phyloP scores from a whole-genome alignment of 2,888 invertebrate genomes.

The Torymus texanus region DNA sequence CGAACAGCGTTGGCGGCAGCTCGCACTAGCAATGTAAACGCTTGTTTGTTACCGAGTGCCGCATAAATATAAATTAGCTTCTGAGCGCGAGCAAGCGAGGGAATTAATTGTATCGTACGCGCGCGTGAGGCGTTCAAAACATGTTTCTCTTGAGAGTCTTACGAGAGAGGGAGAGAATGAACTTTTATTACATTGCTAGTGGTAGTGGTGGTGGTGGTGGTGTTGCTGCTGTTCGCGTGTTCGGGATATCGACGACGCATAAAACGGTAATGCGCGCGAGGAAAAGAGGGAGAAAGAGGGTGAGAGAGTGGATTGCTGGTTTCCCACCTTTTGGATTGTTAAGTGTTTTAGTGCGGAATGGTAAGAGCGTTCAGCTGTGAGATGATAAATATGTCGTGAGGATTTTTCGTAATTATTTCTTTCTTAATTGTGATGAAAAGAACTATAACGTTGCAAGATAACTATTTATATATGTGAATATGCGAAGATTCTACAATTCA shows the following conservation, averaged over 20 bases:
- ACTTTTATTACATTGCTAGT: constrained; percentile 46
- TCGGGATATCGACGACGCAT: constrained; percentile 38
- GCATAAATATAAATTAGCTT: constrained; percentile 69
- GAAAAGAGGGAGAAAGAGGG: too few relatives aligned
- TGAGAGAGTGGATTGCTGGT: too few relatives aligned
- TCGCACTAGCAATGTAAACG: constrained; percentile 36
- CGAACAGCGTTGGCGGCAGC: not conserved
- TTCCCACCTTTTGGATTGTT: too few relatives aligned
- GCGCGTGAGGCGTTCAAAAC: constrained; percentile 37
- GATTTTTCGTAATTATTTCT: too few relatives aligned
- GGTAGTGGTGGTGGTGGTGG: too few relatives aligned
- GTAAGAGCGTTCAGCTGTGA: too few relatives aligned
- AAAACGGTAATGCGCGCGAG: not conserved
- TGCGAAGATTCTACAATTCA: too few relatives aligned
- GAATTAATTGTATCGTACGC: constrained; percentile 54
- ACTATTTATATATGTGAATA: too few relatives aligned
- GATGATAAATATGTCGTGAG: too few relatives aligned
- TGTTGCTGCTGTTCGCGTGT: constrained; percentile 9
- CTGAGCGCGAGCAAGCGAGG: constrained; percentile 47
- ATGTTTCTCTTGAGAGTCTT: constrained; percentile 43
- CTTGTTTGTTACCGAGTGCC: constrained; percentile 62
- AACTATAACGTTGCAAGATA: too few relatives aligned
- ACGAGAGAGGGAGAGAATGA: constrained; percentile 29
- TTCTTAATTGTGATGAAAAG: too few relatives aligned
- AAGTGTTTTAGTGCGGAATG: too few relatives aligned